These are phyloP conservation scores for Tethea ocularis DNA, from an alignment of 2,888 invertebrate genomes.

Conservation along the genomic window DNA sequence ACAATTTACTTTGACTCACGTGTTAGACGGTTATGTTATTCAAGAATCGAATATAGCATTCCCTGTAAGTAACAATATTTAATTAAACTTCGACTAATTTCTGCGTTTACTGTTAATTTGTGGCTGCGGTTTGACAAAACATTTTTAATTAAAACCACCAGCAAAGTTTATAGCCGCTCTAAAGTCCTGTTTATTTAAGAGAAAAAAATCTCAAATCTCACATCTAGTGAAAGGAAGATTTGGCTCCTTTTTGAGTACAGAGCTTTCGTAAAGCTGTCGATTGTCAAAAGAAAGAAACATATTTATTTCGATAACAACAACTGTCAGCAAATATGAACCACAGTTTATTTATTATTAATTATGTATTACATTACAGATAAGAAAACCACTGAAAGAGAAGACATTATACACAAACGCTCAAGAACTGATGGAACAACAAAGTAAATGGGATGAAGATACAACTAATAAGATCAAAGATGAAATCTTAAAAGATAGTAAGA, in stretches of 20 bases:
- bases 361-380: constrained; percentile 48
- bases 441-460: constrained; percentile 18
- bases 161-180: too few relatives aligned
- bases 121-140: too few relatives aligned
- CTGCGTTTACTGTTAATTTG: too few relatives aligned
- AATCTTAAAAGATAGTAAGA: constrained; percentile 29
- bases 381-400: constrained; percentile 62
- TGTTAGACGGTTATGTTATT: constrained; percentile 74
- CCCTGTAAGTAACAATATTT: constrained; percentile 57
- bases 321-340: too few relatives aligned
- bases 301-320: too few relatives aligned
- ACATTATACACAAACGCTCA: constrained; percentile 36
- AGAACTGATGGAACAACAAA: constrained; percentile 25
- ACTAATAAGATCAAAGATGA: constrained; percentile 27
- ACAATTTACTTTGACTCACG: constrained; percentile 65
- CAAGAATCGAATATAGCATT: constrained; percentile 77
- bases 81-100: not conserved
- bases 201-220: too few relatives aligned
- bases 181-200: too few relatives aligned
- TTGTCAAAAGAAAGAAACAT: too few relatives aligned
- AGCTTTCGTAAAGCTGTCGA: too few relatives aligned
- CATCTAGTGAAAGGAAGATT: too few relatives aligned
- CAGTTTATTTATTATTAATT: not conserved
- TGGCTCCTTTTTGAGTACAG: too few relatives aligned
- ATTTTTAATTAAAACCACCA: too few relatives aligned